These are phyloP conservation scores for Myotis planiceps DNA, from an alignment of 2,797 vertebrate genomes.

Conservation along the genomic window DNA sequence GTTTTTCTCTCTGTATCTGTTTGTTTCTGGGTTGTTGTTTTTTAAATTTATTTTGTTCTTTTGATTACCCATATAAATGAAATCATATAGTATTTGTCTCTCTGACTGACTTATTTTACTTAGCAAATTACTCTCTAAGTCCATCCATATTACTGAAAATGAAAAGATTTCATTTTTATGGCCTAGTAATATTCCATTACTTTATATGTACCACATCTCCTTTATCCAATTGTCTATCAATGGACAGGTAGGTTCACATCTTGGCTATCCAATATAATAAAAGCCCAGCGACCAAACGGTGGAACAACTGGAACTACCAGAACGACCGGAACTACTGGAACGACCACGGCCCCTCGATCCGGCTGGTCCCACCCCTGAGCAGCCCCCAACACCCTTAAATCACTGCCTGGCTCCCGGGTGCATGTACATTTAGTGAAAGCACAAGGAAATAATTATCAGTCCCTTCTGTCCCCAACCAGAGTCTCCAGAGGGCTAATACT, in stretches of 20 bases:
- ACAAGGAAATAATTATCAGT: too few species aligned
- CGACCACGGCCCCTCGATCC: too few species aligned
- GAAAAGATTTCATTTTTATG: neutral
- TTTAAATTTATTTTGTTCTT: neutral
- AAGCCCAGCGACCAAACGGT: too few species aligned
- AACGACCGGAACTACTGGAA: too few species aligned
- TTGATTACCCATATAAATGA: neutral
- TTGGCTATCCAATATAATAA: neutral
- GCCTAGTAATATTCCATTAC: neutral
- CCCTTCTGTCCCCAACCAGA: too few species aligned
- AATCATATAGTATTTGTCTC: neutral
- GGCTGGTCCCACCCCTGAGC: too few species aligned
- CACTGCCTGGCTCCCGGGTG: too few species aligned
- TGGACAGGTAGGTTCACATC: neutral
- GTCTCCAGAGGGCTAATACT: too few species aligned
- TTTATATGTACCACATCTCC: neutral
- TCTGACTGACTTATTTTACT: neutral
- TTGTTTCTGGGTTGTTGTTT: neutral
- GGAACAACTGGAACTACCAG: too few species aligned
- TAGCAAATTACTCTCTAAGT: neutral
- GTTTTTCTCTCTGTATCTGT: neutral
- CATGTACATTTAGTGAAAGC: too few species aligned
- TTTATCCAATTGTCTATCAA: neutral
- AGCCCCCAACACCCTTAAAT: too few species aligned
- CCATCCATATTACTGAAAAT: neutral